These are phyloP conservation scores for Pyrochroa serraticornis DNA, from an alignment of 2,888 invertebrate species.

Conservation along the genomic window DNA sequence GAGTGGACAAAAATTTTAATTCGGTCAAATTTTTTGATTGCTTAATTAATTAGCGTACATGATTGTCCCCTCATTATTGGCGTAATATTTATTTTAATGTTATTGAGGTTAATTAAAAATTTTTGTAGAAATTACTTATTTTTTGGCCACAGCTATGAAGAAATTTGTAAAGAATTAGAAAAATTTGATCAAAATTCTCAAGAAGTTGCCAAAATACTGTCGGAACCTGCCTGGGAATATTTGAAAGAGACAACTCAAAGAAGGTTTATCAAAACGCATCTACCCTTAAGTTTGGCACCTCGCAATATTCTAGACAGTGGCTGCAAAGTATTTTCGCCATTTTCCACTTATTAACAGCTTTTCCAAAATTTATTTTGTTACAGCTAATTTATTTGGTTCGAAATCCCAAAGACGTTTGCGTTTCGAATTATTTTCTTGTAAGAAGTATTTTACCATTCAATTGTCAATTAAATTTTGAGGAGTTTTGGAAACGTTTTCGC, in stretches of 20 bases:
- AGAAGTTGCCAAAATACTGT: conserved; percentile 59
- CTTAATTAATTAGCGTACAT: too few species aligned
- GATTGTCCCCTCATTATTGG: too few species aligned
- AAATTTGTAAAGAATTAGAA: conserved; percentile 56
- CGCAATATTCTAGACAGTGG: conserved; percentile 62
- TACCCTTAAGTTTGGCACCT: conserved; percentile 74
- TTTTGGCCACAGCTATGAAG: neutral
- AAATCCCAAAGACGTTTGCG: conserved; percentile 81
- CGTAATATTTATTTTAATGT: neutral
- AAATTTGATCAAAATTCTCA: neutral
- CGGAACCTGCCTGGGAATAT: conserved; percentile 52
- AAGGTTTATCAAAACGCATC: conserved; percentile 72
- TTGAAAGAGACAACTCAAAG: conserved; percentile 47
- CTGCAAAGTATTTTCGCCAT: conserved; percentile 62
- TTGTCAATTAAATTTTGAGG: conserved; percentile 35
- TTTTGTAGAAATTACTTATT: neutral
- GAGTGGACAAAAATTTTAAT: conserved; percentile 2
- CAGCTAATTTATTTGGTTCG: conserved; percentile 79
- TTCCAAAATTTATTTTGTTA: conserved; percentile 23
- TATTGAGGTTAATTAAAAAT: neutral
- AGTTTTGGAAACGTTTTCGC: conserved; percentile 70
- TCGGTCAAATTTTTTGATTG: too few species aligned
- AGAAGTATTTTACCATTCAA: conserved; percentile 42
- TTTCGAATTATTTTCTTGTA: conserved; percentile 78
- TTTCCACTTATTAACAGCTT: too few species aligned